Percentiles rank a stretch among this genome's conserved stretches.
These are phyloP conservation scores for Agonum fuliginosum DNA, from an alignment of 2,888 invertebrate species.

Conservation along the genomic window DNA sequence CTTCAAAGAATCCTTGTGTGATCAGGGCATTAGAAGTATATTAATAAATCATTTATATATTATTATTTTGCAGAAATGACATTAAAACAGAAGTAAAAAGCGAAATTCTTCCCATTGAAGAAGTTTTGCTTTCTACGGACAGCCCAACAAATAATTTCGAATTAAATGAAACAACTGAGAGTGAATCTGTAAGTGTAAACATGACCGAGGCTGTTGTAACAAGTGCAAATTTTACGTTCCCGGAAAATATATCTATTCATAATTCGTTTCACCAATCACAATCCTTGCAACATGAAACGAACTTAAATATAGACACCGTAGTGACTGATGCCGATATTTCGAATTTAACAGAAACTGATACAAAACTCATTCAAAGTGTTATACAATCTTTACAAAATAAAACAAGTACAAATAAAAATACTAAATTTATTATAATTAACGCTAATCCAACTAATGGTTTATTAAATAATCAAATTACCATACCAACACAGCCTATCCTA, in stretches of 20 bases:
- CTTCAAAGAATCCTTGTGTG: too few species aligned
- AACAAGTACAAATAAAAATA: neutral
- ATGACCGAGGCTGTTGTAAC: too few species aligned
- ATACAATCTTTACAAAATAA: neutral
- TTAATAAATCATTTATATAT: neutral
- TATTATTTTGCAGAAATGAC: neutral
- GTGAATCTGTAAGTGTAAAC: too few species aligned
- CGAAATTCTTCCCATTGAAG: neutral
- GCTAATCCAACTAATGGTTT: neutral
- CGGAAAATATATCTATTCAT: too few species aligned
- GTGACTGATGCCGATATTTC: neutral
- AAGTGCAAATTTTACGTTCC: too few species aligned
- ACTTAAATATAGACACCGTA: too few species aligned
- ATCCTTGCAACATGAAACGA: too few species aligned
- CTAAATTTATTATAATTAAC: slow-evolving; percentile 8
- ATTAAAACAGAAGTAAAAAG: neutral
- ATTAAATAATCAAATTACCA: neutral
- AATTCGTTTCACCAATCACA: too few species aligned
- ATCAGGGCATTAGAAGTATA: too few species aligned
- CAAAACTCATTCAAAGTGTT: neutral
- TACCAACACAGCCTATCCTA: too few species aligned
- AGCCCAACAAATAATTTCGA: neutral
- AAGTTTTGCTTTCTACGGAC: neutral
- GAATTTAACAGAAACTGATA: neutral
- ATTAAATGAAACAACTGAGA: neutral